Conservation (phyloP, 2,797 vertebrate species). For the Helarctos malayanus region DNA sequence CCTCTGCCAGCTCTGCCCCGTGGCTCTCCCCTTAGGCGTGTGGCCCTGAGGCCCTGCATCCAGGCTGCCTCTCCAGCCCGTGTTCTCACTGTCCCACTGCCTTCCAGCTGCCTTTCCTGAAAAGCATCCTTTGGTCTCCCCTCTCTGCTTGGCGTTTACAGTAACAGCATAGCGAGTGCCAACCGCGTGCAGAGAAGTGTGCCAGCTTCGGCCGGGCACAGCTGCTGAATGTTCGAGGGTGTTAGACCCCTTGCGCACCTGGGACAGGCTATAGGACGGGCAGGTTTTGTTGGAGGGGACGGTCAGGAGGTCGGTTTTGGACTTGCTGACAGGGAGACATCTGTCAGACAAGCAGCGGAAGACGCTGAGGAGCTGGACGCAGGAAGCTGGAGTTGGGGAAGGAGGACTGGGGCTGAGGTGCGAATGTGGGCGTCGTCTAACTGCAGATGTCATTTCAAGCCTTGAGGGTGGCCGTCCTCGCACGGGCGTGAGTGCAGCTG, state of each 20-base stretch:
- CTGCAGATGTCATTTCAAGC: not conserved
- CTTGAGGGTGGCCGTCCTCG: not conserved
- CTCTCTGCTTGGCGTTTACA: not conserved
- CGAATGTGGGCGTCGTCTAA: not conserved
- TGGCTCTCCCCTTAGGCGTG: not conserved
- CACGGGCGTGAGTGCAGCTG: rapidly evolving
- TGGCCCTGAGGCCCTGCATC: not conserved
- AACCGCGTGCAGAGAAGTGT: no score
- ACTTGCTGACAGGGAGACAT: not conserved
- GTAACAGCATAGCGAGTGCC: not conserved
- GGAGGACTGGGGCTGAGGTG: not conserved
- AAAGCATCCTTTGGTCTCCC: not conserved
- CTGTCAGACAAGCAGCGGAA: not conserved
- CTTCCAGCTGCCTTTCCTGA: not conserved
- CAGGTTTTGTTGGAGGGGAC: not conserved
- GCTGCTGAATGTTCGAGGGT: not conserved
- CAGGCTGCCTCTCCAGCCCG: not conserved
- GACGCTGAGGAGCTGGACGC: not conserved
- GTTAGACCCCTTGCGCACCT: rapidly evolving
- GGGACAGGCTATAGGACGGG: not conserved
- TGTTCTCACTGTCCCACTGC: not conserved
- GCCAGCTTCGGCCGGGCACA: not conserved
- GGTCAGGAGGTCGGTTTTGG: not conserved
- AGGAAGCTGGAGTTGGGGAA: not conserved
- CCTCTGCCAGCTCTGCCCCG: not conserved